Base-by-base conservation (phyloP, 2,113 vertebrate species). In the Axis porcinus region DNA sequence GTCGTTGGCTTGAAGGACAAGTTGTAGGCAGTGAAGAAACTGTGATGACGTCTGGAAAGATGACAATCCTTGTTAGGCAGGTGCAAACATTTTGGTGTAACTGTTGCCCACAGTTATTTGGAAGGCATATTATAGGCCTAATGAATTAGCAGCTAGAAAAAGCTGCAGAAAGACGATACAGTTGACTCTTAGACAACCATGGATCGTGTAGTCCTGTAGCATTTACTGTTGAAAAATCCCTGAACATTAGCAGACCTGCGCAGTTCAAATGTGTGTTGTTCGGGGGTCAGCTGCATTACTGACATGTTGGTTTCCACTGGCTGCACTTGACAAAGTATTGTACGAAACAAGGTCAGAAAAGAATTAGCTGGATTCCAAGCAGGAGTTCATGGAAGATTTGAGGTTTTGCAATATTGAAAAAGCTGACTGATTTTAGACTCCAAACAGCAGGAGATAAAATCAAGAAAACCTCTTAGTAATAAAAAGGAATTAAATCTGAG, bases 391-490 rank as follows among this genome's bases (percentile, higher is more conserved):
- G 33, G 57, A 19, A 92, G 83, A 83, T 78, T 23, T 70, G 90
- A 93, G 28, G 45, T 30, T 55, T 84, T 64, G 52, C 10, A 30
- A 0, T 79, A 47, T 79, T 81, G 84, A 55, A 78, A 91, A 91
- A 43, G 60, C 60, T 92, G 67, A 96, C 88, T 87, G 78, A 82
- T 78, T 97, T 94, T 94, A 84, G 85, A 85, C 79, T 25, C 50
- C 79, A 57, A 54, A 47, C 14, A 89, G 60, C 55, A 70, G 86
- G 60, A 89, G 92, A 89, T 86, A 54, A 89, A 84, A 70, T 57
- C 8, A 52, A 62, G 57, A 82, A 43, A 52, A 64, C 2, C 64
- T 94, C 81, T 67, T 85, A 79, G 54, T 23, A 43, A 50, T 60
- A 84, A 62, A 95, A 86, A 88, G 17, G 50, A 57, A 45, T 76